Evolutionary conservation across 2,113 vertebrate genomes (phyloP), one percentile per base, ranked within the genome.

Genomic region (Leiothrix lutea): DNA sequence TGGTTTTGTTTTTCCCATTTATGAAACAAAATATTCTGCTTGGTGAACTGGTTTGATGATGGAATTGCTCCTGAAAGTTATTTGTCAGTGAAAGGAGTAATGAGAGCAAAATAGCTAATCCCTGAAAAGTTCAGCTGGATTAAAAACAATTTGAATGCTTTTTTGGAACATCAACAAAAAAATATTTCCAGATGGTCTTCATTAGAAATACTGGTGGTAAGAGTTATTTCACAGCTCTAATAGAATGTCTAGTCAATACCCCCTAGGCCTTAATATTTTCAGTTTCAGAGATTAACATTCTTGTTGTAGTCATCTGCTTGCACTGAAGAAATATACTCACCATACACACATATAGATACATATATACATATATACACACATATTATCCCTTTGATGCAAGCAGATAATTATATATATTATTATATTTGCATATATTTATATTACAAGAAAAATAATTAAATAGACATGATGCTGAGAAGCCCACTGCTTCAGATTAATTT

Each of bases 131-230:
- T 93, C 88, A 54, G 42, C 24, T 47, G 65, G 62, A 84, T 84
- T 90, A 91, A 95, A 94, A 90, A 60, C 64, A 73, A 42, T 87
- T 80, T 53, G 36, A 73, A 83, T 45, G 81, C 35, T 94, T 54
- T 80, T 94, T 86, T 92, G 56, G 94, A 93, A 82, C 14, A 9
- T 25, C 22, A 58, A 58, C 20, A 61, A 93, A 75, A 56, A 47
- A 82, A 93, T 80, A 71, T 96, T 93, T 96, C 54, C 85, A 94
- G 79, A 87, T 95, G 87, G 81, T 87, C 61, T 77, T 96, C 95
- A 88, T 80, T 96, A 96, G 66, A 94, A 97, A 92, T 78, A 53
- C 36, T 92, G 66, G 65, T 78, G 92, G 85, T 36, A 95, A 90
- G 44, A 70, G 70, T 74, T 89, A 88, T 80, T 97, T 92, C 66